These are phyloP conservation scores for Aelia acuminata DNA, from an alignment of 2,888 invertebrate genomes.

Conservation along the genomic window DNA sequence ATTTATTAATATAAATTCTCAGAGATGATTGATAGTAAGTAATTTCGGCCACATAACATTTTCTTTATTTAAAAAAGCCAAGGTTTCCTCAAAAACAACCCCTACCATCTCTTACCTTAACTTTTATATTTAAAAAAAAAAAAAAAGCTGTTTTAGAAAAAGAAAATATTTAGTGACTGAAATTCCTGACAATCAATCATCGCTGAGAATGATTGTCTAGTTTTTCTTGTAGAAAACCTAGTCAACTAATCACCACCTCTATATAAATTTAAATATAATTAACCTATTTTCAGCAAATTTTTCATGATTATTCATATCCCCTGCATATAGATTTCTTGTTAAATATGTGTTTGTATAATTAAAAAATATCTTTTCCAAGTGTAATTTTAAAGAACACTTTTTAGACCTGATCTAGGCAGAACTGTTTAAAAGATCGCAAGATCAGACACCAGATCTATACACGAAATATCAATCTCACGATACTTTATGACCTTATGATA, in stretches of 20 bases:
- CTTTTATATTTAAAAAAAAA: too few species aligned
- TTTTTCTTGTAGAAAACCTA: too few species aligned
- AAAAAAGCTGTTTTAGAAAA: too few species aligned
- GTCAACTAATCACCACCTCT: too few species aligned
- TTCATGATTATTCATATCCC: background rate
- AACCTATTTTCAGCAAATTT: background rate
- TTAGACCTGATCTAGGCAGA: background rate
- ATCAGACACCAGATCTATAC: background rate
- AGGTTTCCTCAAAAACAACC: too few species aligned
- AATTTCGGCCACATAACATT: too few species aligned
- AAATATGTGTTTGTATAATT: background rate
- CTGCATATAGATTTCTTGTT: background rate
- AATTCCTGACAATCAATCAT: too few species aligned
- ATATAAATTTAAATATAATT: constrained; percentile 22
- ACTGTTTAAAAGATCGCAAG: background rate
- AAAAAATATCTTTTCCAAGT: background rate
- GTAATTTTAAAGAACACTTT: background rate
- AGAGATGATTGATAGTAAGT: too few species aligned
- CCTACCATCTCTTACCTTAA: too few species aligned
- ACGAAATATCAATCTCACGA: background rate
- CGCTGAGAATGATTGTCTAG: too few species aligned
- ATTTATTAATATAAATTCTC: background rate
- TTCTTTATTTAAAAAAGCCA: too few species aligned
- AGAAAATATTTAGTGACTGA: too few species aligned
- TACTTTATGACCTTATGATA: background rate